phyloP scores from a whole-genome alignment of 2,113 vertebrate species.

The Strix uralensis region DNA sequence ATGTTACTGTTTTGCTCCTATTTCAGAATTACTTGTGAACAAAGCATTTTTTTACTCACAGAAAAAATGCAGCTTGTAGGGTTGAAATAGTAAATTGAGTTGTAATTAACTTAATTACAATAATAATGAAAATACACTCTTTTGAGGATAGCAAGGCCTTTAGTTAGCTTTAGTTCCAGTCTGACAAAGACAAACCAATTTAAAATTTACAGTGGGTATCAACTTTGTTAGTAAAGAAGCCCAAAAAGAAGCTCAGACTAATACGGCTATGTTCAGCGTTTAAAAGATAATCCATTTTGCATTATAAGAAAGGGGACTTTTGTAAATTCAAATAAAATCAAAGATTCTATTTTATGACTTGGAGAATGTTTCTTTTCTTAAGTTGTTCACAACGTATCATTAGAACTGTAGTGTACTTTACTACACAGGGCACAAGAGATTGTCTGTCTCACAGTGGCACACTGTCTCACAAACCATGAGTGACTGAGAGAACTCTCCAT shows the following conservation, averaged over 20 bases:
- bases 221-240: neutral
- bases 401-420: constrained; percentile 19
- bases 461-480: neutral
- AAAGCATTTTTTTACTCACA: neutral
- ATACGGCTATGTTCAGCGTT: neutral
- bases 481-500: neutral
- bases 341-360: constrained; percentile 37
- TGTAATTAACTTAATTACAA: constrained; percentile 18
- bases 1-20: constrained; percentile 2
- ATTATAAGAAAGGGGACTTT: neutral
- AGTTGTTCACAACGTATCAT: constrained; percentile 2
- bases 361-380: constrained; percentile 62
- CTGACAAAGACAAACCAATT: neutral
- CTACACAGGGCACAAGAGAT: neutral
- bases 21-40: constrained; percentile 15
- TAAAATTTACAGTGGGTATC: neutral
- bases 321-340: constrained; percentile 59
- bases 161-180: neutral
- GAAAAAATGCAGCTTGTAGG: neutral
- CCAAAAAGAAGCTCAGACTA: neutral
- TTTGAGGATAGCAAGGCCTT: neutral
- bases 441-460: constrained; percentile 2
- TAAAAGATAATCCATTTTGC: neutral
- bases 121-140: neutral
- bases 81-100: constrained; percentile 1